Percentiles rank a stretch among this genome's conserved stretches.
Evolutionary conservation across 1,140 invertebrate genomes (phyloP).

Genomic region (Hyphantria cunea): DNA sequence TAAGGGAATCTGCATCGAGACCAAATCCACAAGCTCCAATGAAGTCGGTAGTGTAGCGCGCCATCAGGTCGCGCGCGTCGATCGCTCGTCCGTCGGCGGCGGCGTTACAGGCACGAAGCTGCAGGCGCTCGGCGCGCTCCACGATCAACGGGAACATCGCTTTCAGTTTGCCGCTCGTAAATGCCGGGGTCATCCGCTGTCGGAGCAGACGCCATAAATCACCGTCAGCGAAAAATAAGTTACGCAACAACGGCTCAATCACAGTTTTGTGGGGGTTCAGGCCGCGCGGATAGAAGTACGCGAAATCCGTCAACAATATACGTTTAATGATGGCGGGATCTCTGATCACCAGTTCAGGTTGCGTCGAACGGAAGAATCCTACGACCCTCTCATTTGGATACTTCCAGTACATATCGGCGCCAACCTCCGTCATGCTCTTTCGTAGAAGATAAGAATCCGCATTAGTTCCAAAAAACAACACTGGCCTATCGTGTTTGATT

Average conservation of each 20-base stretch:
- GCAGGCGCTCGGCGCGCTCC: slow-evolving; percentile 60
- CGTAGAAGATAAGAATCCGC: slow-evolving; percentile 34
- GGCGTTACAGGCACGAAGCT: slow-evolving; percentile 37
- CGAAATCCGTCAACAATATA: slow-evolving; percentile 83
- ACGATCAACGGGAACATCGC: slow-evolving; percentile 78
- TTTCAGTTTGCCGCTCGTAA: slow-evolving; percentile 82
- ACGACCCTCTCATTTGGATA: slow-evolving; percentile 49
- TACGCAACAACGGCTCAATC: slow-evolving; percentile 57
- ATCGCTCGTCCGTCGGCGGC: slow-evolving; percentile 39
- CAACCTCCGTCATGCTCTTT: slow-evolving; percentile 41
- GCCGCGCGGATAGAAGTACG: slow-evolving; percentile 71
- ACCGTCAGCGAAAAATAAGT: slow-evolving; percentile 55
- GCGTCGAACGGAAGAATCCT: slow-evolving; percentile 42
- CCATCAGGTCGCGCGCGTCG: slow-evolving; percentile 73
- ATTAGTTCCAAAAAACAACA: slow-evolving; percentile 42
- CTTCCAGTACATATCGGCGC: slow-evolving; percentile 47
- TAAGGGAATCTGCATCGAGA: slow-evolving; percentile 61
- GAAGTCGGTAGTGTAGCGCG: slow-evolving; percentile 77
- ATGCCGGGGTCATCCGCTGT: slow-evolving; percentile 82
- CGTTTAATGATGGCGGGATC: slow-evolving; percentile 82
- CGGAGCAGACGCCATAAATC: slow-evolving; percentile 81
- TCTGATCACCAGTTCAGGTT: slow-evolving; percentile 78
- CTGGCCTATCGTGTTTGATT: slow-evolving; percentile 44
- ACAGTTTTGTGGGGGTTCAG: slow-evolving; percentile 44
- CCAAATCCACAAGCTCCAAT: slow-evolving; percentile 78